Conservation (phyloP, 2,113 vertebrate genomes). For the Urocitellus parryii region DNA sequence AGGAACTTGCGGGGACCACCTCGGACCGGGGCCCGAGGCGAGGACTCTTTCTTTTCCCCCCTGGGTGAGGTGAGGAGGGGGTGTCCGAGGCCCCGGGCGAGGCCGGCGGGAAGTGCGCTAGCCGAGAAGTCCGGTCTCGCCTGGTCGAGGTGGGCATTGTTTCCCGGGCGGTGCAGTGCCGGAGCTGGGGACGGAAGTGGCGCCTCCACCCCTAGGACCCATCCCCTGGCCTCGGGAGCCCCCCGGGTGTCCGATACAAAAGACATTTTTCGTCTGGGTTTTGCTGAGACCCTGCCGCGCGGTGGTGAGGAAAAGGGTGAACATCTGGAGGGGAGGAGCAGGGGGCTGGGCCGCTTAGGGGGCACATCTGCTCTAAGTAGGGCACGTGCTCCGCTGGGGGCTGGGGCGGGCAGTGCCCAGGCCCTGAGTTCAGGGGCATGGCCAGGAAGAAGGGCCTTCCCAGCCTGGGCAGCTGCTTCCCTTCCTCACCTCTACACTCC, state of each 20-base stretch:
- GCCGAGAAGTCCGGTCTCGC: slow-evolving; percentile 61
- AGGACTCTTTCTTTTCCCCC: background rate
- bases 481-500: slow-evolving; percentile 52
- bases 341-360: slow-evolving; percentile 72
- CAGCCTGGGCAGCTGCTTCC: slow-evolving; percentile 44
- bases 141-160: slow-evolving; percentile 77
- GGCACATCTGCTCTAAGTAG: slow-evolving; percentile 80
- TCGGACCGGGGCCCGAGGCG: background rate
- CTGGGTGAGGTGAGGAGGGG: background rate
- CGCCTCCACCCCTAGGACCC: slow-evolving; percentile 39
- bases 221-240: slow-evolving; percentile 36
- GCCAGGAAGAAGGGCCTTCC: background rate
- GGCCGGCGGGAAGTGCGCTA: slow-evolving; percentile 56
- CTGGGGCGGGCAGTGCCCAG: slow-evolving; percentile 57
- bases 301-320: slow-evolving; percentile 59
- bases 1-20: slow-evolving; percentile 70
- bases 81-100: slow-evolving; percentile 3
- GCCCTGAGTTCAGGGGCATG: slow-evolving; percentile 26
- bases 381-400: slow-evolving; percentile 69
- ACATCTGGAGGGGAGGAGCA: slow-evolving; percentile 82
- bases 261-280: slow-evolving; percentile 54
- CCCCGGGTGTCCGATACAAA: slow-evolving; percentile 53
- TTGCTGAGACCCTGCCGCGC: slow-evolving; percentile 20
- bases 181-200: slow-evolving; percentile 64
- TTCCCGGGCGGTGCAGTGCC: slow-evolving; percentile 31